Percentiles rank a stretch among this genome's conserved stretches.
phyloP scores from a whole-genome alignment of 2,113 vertebrate genomes.

The Cisticola juncidis region DNA sequence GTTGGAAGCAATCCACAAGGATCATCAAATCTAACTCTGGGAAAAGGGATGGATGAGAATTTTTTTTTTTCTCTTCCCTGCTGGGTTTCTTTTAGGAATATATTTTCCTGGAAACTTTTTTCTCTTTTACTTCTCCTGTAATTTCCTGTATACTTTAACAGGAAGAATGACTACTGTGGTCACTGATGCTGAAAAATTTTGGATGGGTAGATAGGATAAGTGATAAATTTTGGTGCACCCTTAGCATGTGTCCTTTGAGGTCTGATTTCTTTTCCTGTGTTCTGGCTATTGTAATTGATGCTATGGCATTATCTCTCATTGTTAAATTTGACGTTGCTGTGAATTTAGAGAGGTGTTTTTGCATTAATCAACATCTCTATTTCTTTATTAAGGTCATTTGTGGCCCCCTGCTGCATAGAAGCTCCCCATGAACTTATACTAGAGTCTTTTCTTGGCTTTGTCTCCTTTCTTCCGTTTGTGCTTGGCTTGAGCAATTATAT shows the following conservation, averaged over 20 bases:
- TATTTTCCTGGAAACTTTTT: not conserved
- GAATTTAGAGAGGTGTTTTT: not conserved
- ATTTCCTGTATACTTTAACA: not conserved
- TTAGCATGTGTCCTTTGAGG: not conserved
- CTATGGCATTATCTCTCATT: not conserved
- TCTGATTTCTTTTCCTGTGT: not conserved
- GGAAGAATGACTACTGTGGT: not conserved
- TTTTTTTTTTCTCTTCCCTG: not conserved
- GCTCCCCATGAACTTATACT: not conserved
- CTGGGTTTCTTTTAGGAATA: not conserved
- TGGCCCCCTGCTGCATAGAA: not conserved
- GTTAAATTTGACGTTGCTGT: not conserved
- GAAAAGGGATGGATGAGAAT: not conserved
- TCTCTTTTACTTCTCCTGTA: not conserved
- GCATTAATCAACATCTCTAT: not conserved
- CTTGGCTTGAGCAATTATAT: not conserved
- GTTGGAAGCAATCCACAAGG: not conserved
- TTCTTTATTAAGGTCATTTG: not conserved
- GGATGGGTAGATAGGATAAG: not conserved
- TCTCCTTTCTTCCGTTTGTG: not conserved
- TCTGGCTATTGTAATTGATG: not conserved
- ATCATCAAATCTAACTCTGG: not conserved
- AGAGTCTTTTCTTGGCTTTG: not conserved
- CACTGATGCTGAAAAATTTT: not conserved
- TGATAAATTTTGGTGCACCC: not conserved